Percentiles rank a stretch among this genome's conserved stretches.
Conservation (phyloP, 2,888 invertebrate species). For the Macrophya annulata region DNA sequence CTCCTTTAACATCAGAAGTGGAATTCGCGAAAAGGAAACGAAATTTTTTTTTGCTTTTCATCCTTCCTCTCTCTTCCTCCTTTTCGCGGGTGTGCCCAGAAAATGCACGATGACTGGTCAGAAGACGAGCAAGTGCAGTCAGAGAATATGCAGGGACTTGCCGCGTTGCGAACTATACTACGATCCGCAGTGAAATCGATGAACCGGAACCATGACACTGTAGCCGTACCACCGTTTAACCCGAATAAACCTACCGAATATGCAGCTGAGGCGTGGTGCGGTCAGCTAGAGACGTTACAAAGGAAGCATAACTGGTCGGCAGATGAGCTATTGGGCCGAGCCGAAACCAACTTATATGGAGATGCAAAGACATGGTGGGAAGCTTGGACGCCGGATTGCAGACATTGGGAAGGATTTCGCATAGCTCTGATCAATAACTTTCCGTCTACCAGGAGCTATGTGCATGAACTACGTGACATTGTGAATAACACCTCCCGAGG, state of each 20-base stretch:
- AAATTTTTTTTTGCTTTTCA: no score
- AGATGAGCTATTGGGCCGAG: not conserved
- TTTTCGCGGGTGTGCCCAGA: not conserved
- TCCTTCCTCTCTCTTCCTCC: not conserved
- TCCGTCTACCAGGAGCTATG: not conserved
- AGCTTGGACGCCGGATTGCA: conserved; percentile 7
- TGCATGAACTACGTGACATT: conserved; percentile 1
- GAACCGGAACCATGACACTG: not conserved
- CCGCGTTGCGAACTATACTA: not conserved
- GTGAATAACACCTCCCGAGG: conserved; percentile 5
- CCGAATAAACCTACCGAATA: not conserved
- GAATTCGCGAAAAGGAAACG: not conserved
- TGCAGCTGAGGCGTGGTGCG: not conserved
- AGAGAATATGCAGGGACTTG: not conserved
- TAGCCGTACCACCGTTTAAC: not conserved
- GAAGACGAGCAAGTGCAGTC: no score
- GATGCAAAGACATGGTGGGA: conserved; percentile 34
- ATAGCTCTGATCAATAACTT: not conserved
- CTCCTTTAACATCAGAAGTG: conserved; percentile 21
- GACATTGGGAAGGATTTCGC: conserved; percentile 14
- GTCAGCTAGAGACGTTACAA: not conserved
- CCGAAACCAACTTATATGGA: conserved; percentile 11
- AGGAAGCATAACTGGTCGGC: not conserved
- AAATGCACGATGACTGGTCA: not conserved
- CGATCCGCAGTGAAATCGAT: not conserved